These are phyloP conservation scores for Synanthedon tipuliformis DNA, from an alignment of 2,888 invertebrate genomes.

Conservation along the genomic window DNA sequence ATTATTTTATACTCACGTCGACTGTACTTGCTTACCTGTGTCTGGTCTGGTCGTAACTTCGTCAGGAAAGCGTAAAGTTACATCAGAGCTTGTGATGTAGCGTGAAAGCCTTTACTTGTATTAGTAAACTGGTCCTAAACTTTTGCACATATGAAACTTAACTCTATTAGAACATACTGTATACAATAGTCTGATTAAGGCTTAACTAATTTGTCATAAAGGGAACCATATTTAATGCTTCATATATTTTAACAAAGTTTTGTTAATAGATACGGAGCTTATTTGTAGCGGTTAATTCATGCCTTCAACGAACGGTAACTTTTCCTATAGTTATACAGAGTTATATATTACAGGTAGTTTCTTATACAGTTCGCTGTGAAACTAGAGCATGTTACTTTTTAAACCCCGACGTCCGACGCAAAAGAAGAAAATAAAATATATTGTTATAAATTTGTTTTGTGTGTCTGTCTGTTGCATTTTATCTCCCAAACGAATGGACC, in stretches of 20 bases:
- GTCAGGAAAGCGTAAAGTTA: conserved; percentile 1
- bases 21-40: conserved; percentile 1
- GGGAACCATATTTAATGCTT: conserved; percentile 3
- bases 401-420: no score
- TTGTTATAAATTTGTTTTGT: no score
- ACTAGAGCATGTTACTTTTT: no score
- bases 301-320: no score
- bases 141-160: conserved; percentile 2
- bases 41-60: conserved; percentile 3
- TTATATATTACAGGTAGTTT: no score
- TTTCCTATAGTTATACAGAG: no score
- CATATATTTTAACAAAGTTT: conserved; percentile 1
- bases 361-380: no score
- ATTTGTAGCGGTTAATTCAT: conserved; percentile 1
- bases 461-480: no score
- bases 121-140: conserved; percentile 15
- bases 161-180: conserved; percentile 1
- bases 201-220: neutral
- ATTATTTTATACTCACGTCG: neutral
- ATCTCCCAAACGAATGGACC: no score
- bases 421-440: no score
- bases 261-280: conserved; percentile 6
- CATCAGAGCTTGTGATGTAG: conserved; percentile 2
- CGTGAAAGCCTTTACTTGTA: conserved; percentile 38
- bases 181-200: neutral